Evolutionary conservation across 2,797 vertebrate genomes (phyloP).

Genomic region (Xenops minutus): DNA sequence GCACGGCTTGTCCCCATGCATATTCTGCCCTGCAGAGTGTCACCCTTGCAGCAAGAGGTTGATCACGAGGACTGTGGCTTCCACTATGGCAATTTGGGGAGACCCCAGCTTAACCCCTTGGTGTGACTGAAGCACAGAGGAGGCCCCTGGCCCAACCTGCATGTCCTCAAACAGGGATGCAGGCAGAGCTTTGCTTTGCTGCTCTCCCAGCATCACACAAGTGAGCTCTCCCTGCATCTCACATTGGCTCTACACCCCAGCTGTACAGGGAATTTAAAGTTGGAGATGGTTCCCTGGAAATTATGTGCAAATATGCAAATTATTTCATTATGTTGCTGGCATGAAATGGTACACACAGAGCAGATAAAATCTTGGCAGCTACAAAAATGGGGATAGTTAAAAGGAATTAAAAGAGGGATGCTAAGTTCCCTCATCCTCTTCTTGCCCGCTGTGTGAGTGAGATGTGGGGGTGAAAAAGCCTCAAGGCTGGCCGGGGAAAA

Average conservation of each 20-base stretch:
- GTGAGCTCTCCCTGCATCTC: background rate
- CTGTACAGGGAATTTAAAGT: rapidly evolving
- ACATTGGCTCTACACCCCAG: rapidly evolving
- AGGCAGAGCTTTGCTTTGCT: background rate
- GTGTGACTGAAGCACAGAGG: background rate
- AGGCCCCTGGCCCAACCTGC: rapidly evolving
- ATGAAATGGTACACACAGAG: background rate
- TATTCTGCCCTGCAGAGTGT: rapidly evolving
- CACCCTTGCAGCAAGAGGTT: background rate
- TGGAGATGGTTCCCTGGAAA: background rate
- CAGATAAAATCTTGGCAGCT: constrained; percentile 20
- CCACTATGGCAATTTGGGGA: rapidly evolving
- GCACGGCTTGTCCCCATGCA: rapidly evolving
- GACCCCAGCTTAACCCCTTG: background rate
- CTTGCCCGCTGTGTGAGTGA: background rate
- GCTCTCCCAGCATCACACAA: background rate
- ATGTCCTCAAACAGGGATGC: no score
- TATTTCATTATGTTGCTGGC: constrained; percentile 14
- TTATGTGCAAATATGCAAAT: constrained; percentile 22
- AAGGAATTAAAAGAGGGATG: background rate
- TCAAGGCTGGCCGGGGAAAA: background rate
- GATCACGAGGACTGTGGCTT: rapidly evolving
- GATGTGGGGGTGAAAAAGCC: background rate
- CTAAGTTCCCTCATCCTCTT: background rate
- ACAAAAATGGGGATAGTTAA: background rate